phyloP scores from a whole-genome alignment of 2,888 invertebrate species.

The Aromia moschata region DNA sequence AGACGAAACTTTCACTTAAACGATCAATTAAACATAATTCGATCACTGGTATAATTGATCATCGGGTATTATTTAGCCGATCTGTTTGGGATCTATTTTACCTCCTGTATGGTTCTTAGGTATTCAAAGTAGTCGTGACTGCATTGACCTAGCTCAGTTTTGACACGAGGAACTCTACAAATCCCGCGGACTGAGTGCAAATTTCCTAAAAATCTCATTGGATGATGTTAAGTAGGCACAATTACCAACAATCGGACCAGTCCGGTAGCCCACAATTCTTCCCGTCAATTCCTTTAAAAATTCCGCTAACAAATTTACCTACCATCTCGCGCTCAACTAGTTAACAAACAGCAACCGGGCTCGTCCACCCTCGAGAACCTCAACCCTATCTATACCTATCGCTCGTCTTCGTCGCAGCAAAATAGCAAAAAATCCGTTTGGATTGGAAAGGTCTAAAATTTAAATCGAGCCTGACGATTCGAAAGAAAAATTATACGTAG shows the following conservation, averaged over 20 bases:
- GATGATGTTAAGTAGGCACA: constrained; percentile 41
- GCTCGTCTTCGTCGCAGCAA: constrained; percentile 34
- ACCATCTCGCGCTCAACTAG: constrained; percentile 37
- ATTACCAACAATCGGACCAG: constrained; percentile 40
- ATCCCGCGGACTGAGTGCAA: constrained; percentile 13
- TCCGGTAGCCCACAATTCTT: constrained; percentile 33
- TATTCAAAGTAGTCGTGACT: background rate
- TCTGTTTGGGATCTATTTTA: background rate
- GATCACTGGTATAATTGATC: too few relatives aligned
- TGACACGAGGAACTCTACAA: background rate
- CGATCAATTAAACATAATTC: too few relatives aligned
- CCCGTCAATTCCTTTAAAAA: constrained; percentile 33
- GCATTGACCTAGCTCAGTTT: constrained; percentile 2
- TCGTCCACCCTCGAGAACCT: constrained; percentile 26
- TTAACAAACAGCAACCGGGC: constrained; percentile 39
- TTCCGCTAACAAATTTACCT: constrained; percentile 39
- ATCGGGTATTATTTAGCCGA: too few relatives aligned
- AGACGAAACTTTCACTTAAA: too few relatives aligned
- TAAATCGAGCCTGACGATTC: too few relatives aligned
- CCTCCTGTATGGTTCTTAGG: background rate
- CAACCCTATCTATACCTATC: constrained; percentile 40
- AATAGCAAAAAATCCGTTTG: constrained; percentile 51
- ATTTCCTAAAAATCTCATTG: constrained; percentile 35
- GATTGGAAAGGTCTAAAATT: too few relatives aligned
- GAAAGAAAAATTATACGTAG: too few relatives aligned